Evolutionary conservation across 2,797 vertebrate species (phyloP).

Genomic region (Apogon talboti): DNA sequence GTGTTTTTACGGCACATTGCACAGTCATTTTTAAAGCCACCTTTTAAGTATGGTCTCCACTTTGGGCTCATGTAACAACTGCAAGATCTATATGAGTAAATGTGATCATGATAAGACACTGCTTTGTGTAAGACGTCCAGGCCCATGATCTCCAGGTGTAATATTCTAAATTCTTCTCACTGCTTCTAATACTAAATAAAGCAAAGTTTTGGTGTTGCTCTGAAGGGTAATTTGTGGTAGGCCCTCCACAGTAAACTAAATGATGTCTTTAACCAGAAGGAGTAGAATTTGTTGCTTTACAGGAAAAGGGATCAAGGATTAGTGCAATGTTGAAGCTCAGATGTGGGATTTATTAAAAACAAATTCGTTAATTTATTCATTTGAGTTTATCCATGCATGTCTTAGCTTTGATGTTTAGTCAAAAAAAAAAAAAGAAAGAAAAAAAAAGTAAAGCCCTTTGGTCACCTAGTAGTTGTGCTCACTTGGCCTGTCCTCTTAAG

Average conservation of each 20-base stretch:
- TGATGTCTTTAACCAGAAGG: background rate
- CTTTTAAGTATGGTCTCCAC: constrained; percentile 1
- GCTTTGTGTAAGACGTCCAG: constrained; percentile 14
- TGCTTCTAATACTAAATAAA: constrained; percentile 32
- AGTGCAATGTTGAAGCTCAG: background rate
- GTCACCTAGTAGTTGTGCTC: constrained; percentile 17
- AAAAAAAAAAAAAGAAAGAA: background rate
- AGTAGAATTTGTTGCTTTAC: background rate
- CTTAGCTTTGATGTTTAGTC: background rate
- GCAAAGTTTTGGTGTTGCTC: background rate
- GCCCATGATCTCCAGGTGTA: constrained; percentile 5
- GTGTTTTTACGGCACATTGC: constrained; percentile 19
- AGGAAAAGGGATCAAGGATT: constrained; percentile 8
- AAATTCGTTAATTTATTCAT: constrained; percentile 13
- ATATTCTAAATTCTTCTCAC: constrained; percentile 31
- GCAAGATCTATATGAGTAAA: constrained; percentile 12
- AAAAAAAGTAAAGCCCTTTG: background rate
- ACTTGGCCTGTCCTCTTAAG: constrained; percentile 5
- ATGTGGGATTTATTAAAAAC: constrained; percentile 24
- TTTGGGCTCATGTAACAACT: constrained; percentile 21
- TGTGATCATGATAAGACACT: constrained; percentile 10
- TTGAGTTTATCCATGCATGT: constrained; percentile 7
- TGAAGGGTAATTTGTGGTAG: constrained; percentile 1
- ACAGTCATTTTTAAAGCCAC: constrained; percentile 6
- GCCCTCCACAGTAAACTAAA: constrained; percentile 34